phyloP scores from a whole-genome alignment of 1,140 invertebrate genomes.

The Pissodes strobi region DNA sequence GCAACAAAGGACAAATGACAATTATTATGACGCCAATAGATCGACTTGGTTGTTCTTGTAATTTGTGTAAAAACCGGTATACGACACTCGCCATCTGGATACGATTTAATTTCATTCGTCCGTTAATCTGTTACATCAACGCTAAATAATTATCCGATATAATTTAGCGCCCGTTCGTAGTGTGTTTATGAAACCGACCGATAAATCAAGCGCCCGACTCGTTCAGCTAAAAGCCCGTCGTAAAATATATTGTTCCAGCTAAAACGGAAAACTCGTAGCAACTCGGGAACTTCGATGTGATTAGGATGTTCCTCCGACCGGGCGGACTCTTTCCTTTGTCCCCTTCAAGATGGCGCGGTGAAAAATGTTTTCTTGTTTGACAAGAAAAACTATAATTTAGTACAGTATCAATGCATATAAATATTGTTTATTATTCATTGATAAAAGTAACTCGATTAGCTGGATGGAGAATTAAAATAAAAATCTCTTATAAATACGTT shows the following conservation, averaged over 20 bases:
- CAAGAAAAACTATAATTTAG: neutral
- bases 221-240: conserved; percentile 26
- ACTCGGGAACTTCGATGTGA: conserved; percentile 31
- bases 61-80: too few species aligned
- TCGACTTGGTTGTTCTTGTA: too few species aligned
- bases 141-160: conserved; percentile 35
- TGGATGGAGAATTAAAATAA: too few species aligned
- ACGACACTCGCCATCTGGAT: neutral
- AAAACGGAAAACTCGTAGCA: conserved; percentile 32
- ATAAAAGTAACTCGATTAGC: too few species aligned
- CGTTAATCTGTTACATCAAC: conserved; percentile 25
- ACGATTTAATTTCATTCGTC: conserved; percentile 19
- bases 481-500: too few species aligned
- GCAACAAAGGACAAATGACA: too few species aligned
- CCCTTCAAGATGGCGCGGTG: neutral
- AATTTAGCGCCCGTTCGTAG: conserved; percentile 24
- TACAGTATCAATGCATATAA: too few species aligned
- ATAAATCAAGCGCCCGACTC: conserved; percentile 25
- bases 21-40: too few species aligned
- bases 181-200: conserved; percentile 31
- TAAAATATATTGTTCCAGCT: conserved; percentile 32
- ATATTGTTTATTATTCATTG: too few species aligned
- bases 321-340: conserved; percentile 16
- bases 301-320: conserved; percentile 22
- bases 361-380: neutral